Base-by-base conservation (phyloP, 2,113 vertebrate genomes). In the Typhlomys cinereus region DNA sequence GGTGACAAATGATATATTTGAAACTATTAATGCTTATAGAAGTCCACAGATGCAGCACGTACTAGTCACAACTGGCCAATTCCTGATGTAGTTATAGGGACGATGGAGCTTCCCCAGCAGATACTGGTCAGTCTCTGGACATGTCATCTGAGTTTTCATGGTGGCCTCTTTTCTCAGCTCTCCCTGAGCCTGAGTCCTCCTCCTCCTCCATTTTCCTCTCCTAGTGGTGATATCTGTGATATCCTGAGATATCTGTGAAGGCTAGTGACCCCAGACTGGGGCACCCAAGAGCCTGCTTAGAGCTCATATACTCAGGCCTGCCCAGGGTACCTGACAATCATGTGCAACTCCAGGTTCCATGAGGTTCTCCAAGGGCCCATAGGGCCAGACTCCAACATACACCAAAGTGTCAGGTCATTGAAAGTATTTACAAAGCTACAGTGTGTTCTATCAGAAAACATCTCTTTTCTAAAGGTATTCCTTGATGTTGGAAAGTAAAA, bases 391-490 rank as follows among this genome's bases (percentile, higher is more conserved):
- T 25, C 36, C 11, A 20, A 50, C 7, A 5, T 17, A 4, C 50
- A n/a, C 39, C 0, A 50, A 64, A 87, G 61, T 39, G 41, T 10
- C 4, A n/a, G 0, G 0, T 25, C 1, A 1, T 46, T 1, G 59
- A 34, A 46, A 18, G 46, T 1, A 46, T 27, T 46, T 21, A 46
- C 7, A 46, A 34, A 75, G 61, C 80, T 7, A 5, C n/a, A 1
- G 1, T 52, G 74, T 84, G 57, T 73, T 66, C 61, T 61, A 34
- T 44, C 20, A 71, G 23, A 59, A 87, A 81, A 75, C 11, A 9
- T 41, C 67, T 52, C 69, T 54, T 73, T 54, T 25, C 69, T 23
- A 41, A 87, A 9, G 10, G 27, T 4, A 9, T 20, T 21, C 4
- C 14, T 62, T 50, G 57, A 7, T n/a, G 83, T 17, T 15, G 70